A percentile compares a stretch with the other conserved stretches of the same genome.
Conservation (phyloP, 2,888 invertebrate species). For the Eurytoma californica region DNA sequence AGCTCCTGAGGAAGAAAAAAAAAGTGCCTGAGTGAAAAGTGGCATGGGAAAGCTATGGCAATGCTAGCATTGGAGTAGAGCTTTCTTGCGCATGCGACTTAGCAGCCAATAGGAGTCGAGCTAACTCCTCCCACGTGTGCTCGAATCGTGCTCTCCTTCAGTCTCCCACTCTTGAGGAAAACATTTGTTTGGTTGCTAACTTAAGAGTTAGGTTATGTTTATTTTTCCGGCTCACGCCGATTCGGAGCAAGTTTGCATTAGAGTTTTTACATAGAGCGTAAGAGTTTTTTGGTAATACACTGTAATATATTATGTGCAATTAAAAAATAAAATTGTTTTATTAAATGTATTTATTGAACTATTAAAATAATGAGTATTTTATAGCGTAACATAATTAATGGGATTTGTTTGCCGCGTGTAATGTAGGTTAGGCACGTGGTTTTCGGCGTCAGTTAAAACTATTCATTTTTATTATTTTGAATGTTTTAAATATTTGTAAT, state of each 20-base stretch:
- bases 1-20: too few relatives aligned
- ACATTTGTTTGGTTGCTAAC: slow-evolving; percentile 18
- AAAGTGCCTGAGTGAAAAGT: too few relatives aligned
- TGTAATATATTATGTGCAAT: not conserved
- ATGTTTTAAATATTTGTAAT: not conserved
- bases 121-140: too few relatives aligned
- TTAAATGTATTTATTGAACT: not conserved
- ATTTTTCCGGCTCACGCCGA: not conserved
- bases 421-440: slow-evolving; percentile 52
- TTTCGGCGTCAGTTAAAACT: not conserved
- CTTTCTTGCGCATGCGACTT: too few relatives aligned
- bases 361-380: not conserved
- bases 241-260: not conserved
- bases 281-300: slow-evolving; percentile 9
- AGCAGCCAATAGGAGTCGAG: too few relatives aligned
- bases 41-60: too few relatives aligned
- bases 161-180: too few relatives aligned
- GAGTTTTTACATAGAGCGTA: too few relatives aligned
- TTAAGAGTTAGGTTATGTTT: slow-evolving; percentile 26
- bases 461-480: slow-evolving; percentile 1
- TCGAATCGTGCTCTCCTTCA: too few relatives aligned
- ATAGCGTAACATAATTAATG: not conserved
- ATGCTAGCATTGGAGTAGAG: too few relatives aligned
- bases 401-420: slow-evolving; percentile 9
- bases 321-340: not conserved